Base-by-base conservation (phyloP, 1,140 invertebrate genomes). In the Lepidurus couesii region DNA sequence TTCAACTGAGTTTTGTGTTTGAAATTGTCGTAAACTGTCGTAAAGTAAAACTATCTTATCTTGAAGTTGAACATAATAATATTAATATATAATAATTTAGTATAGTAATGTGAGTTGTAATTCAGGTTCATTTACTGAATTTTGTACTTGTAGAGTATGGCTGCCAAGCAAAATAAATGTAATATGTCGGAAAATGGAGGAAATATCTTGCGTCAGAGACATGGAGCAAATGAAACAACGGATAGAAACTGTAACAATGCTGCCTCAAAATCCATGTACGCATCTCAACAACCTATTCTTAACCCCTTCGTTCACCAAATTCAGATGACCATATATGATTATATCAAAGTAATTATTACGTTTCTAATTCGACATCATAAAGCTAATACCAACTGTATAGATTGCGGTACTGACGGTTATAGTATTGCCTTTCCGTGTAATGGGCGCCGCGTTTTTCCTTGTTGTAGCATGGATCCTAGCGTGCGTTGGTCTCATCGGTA, bases 231-330 rank as follows among this genome's bases (percentile, higher is more conserved):
- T 65, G 13, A 65, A 65, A 65, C 13, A 65, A 65, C 53, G 16
- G 53, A 65, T 21, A 13, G 53, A 7, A 65, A 65, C 21, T 65
- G 53, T 21, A 65, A 65, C 53, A 65, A 65, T 65, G 53, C 53
- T 65, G 53, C 53, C 53, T 65, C 53, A 13, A 65, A 65, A 9
- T 65, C 13, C 13, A 65, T 65, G 53, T 65, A 65, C 21, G 21
- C 53, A 7, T 65, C 53, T 9, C 21, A 13, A 65, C 53, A 76
- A 10, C 75, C 78, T 42, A 16, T 34, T 44, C 42, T 93, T 82
- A 94, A 94, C 86, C 93, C 93, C 45, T 94, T 95, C 85, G 92
- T 94, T 47, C 92, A 95, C 84, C 91, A 90, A 83, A 86, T 94
- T 84, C 91, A 94, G 86, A 87, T 95, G 83, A 92, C 90, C 81